These are phyloP conservation scores for Caprella mutica DNA, from an alignment of 2,888 invertebrate genomes.

Conservation along the genomic window DNA sequence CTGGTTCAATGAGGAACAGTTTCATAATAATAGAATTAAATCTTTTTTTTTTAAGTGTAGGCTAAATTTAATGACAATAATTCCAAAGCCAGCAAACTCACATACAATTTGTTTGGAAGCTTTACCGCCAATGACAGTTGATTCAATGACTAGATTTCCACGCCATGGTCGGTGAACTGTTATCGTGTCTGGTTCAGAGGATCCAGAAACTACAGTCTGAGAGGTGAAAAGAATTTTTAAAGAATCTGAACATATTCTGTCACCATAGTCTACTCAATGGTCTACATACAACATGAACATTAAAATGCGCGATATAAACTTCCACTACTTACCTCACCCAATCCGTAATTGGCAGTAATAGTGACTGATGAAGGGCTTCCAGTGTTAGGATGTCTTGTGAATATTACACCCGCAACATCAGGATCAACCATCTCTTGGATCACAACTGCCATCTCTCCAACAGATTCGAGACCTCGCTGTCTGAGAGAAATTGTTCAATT, in stretches of 20 bases:
- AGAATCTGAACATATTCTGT: too few species aligned
- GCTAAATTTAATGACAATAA: not conserved
- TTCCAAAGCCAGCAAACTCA: conserved; percentile 36
- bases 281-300: not conserved
- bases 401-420: conserved; percentile 62
- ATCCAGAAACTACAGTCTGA: conserved; percentile 69
- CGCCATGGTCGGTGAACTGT: conserved; percentile 47
- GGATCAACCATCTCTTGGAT: conserved; percentile 64
- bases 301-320: not conserved
- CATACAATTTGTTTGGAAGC: conserved; percentile 45
- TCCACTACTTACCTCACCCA: conserved; percentile 56
- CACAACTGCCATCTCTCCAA: conserved; percentile 62
- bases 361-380: conserved; percentile 56
- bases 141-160: conserved; percentile 43
- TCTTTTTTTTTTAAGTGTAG: not conserved
- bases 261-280: too few species aligned
- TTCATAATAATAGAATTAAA: not conserved
- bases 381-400: conserved; percentile 63
- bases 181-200: conserved; percentile 63
- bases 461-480: conserved; percentile 58
- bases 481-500: too few species aligned
- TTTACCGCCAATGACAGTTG: conserved; percentile 43
- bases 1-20: not conserved
- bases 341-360: conserved; percentile 67
- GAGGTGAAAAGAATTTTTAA: too few species aligned